phyloP scores from a whole-genome alignment of 1,140 invertebrate species.

The Antheraea mylitta region DNA sequence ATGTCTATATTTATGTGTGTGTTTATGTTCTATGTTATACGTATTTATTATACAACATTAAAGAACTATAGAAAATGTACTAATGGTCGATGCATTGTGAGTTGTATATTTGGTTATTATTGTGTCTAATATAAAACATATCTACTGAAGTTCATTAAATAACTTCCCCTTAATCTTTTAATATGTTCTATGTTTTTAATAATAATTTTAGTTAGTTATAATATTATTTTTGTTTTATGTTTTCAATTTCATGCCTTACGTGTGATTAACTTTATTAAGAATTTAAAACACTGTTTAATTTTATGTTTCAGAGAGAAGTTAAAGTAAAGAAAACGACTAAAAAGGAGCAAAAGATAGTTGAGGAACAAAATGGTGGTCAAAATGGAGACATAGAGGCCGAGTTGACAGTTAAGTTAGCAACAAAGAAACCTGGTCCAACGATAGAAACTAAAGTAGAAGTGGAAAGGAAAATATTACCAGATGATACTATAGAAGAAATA shows the following conservation, averaged over 20 bases:
- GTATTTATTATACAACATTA: conserved; percentile 60
- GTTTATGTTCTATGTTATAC: conserved; percentile 63
- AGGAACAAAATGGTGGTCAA: conserved; percentile 39
- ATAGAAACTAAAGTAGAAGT: conserved; percentile 71
- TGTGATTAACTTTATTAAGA: neutral
- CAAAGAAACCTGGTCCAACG: conserved; percentile 63
- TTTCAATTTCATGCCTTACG: neutral
- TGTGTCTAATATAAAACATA: conserved; percentile 1
- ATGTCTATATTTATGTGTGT: conserved; percentile 63
- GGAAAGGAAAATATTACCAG: conserved; percentile 58
- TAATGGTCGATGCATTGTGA: conserved; percentile 46
- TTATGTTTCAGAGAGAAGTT: conserved; percentile 58
- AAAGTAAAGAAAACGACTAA: conserved; percentile 59
- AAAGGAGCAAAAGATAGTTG: conserved; percentile 39
- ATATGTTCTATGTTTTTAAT: conserved; percentile 1
- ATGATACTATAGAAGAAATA: conserved; percentile 62
- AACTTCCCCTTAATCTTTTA: neutral
- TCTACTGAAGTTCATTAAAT: neutral
- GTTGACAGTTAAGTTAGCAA: conserved; percentile 55
- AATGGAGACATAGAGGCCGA: conserved; percentile 62
- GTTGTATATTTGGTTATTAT: conserved; percentile 35
- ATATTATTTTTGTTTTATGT: neutral
- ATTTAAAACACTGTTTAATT: conserved; percentile 26
- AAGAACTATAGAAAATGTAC: conserved; percentile 45
- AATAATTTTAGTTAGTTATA: neutral